Base-by-base conservation (phyloP, 2,888 invertebrate species). In the Muschampia plurimacula region DNA sequence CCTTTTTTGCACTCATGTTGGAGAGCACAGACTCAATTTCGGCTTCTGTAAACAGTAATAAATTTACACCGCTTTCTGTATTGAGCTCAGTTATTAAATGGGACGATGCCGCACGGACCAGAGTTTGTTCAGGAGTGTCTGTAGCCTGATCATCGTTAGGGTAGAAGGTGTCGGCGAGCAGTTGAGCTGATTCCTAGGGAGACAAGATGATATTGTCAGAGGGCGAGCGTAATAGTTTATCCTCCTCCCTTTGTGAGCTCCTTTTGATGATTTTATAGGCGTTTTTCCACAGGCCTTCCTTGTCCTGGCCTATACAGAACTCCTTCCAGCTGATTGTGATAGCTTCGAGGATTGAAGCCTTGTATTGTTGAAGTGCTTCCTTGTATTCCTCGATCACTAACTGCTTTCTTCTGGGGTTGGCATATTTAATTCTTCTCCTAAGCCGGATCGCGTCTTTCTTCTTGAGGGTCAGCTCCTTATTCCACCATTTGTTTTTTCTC, bases 151-250 rank as follows among this genome's bases (percentile, higher is more conserved):
- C 12, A 22, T 77, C 75, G 2, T 52, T n/a, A 0, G 72, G 75
- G 60, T 65, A 77, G 59, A 77, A 75, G 2, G 76, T 76, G 1
- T 71, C 66, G 0, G 77, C 75, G 2, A 76, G 55, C 1, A 75
- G 63, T 9, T 39, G 9, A 0, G 69, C 74, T 5, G 77, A 77
- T 6, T 67, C 72, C 12, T 64, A 49, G 0, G 74, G n/a, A 13
- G 64, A 22, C 10, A 75, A 28, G 7, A 44, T 41, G 6, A n/a
- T 44, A 2, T 46, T 57, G 22, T 60, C 55, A 49, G 1, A 41
- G 28, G 9, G 12, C 13, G 5, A 36, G 9, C 57, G 64, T 9
- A 65, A 36, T 1, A 71, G 52, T 10, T 75, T 72, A 3, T 71
- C 74, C 12, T 63, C 55, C 44, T 72, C 60, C 6, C 10, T 64